phyloP scores from a whole-genome alignment of 2,797 vertebrate genomes.

The Myotis pilosus region DNA sequence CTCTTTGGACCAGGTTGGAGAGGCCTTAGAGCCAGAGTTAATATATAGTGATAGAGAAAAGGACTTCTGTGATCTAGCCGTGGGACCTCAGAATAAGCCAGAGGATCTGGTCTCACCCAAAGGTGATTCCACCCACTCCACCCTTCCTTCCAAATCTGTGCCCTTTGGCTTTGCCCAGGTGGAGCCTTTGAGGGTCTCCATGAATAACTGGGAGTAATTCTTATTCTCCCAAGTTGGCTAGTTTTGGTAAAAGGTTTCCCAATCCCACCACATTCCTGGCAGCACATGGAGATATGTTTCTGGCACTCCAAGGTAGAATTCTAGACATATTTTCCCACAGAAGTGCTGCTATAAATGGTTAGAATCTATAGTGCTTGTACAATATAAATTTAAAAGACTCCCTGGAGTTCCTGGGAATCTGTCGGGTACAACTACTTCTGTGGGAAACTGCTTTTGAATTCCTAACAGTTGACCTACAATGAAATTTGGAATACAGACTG shows the following conservation, averaged over 20 bases:
- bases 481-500: slow-evolving; percentile 37
- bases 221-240: not conserved
- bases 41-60: not conserved
- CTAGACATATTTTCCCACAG: slow-evolving; percentile 54
- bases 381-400: slow-evolving; percentile 23
- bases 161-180: not conserved
- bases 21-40: not conserved
- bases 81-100: not conserved
- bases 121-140: not conserved
- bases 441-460: slow-evolving; percentile 57
- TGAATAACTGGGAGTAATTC: not conserved
- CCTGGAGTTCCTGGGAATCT: slow-evolving; percentile 36
- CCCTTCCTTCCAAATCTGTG: not conserved
- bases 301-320: slow-evolving; percentile 38
- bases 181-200: not conserved
- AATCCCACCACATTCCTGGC: not conserved
- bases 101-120: not conserved
- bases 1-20: not conserved
- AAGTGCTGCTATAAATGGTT: slow-evolving; percentile 17
- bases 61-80: too few relatives aligned
- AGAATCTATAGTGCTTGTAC: slow-evolving; percentile 26
- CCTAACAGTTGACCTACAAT: slow-evolving; percentile 7
- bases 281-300: not conserved
- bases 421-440: not conserved
- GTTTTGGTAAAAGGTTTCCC: not conserved